These are phyloP conservation scores for Pangasius djambal DNA, from an alignment of 2,797 vertebrate genomes.

Conservation along the genomic window DNA sequence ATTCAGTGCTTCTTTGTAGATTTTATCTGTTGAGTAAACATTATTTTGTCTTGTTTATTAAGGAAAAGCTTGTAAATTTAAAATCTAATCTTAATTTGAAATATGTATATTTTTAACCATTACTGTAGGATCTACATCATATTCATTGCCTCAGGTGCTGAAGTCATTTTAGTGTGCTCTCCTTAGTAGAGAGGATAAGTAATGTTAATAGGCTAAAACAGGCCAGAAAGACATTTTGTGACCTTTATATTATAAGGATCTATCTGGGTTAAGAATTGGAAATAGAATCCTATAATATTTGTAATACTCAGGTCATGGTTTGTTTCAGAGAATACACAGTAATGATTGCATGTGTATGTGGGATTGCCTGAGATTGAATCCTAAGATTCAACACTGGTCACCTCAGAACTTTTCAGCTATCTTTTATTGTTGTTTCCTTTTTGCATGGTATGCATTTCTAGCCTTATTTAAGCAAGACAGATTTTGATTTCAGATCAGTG, in stretches of 20 bases:
- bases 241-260: neutral
- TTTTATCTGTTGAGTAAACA: neutral
- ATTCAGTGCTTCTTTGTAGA: neutral
- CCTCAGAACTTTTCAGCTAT: no score
- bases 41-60: neutral
- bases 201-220: neutral
- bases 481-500: neutral
- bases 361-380: neutral
- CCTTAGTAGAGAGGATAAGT: constrained; percentile 21
- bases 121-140: neutral
- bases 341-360: neutral
- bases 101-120: neutral
- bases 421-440: neutral
- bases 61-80: neutral
- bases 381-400: neutral
- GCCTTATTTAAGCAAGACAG: neutral
- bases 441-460: neutral
- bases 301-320: neutral
- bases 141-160: neutral
- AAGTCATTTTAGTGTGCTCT: constrained; percentile 7
- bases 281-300: neutral
- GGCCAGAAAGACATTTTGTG: neutral
- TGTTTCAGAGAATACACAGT: neutral
- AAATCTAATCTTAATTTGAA: neutral
- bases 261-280: neutral